A percentile compares a stretch with the other conserved stretches of the same genome.
phyloP scores from a whole-genome alignment of 2,888 invertebrate genomes.

The Liposcelis brunnea region DNA sequence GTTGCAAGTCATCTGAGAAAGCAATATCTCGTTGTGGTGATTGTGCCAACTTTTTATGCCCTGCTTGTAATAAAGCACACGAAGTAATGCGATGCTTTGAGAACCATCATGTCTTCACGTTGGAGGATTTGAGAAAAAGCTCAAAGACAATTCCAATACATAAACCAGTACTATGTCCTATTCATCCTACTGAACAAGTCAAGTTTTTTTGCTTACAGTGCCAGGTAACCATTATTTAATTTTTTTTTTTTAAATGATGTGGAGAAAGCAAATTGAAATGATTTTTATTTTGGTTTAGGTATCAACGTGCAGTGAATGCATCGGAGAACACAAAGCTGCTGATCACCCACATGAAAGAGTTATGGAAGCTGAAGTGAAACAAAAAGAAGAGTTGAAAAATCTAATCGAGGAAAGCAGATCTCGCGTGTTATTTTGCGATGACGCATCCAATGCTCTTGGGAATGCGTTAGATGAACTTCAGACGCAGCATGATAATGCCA shows the following conservation, averaged over 20 bases:
- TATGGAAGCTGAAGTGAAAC: conserved; percentile 57
- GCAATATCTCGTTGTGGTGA: conserved; percentile 89
- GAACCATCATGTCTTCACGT: conserved; percentile 76
- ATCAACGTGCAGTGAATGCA: conserved; percentile 75
- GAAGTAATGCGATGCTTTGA: conserved; percentile 90
- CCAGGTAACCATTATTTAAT: conserved; percentile 27
- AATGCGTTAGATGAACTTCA: conserved; percentile 72
- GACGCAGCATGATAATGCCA: conserved; percentile 70
- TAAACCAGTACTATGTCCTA: conserved; percentile 70
- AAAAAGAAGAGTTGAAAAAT: conserved; percentile 57
- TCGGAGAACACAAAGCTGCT: conserved; percentile 64
- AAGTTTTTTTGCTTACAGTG: conserved; percentile 81
- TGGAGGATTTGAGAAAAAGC: conserved; percentile 49
- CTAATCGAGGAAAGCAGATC: conserved; percentile 58
- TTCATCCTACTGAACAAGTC: conserved; percentile 66
- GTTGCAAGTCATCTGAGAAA: conserved; percentile 88
- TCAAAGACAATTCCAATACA: conserved; percentile 65
- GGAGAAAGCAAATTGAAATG: neutral
- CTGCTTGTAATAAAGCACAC: conserved; percentile 88
- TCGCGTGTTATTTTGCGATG: conserved; percentile 58
- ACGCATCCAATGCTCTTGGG: conserved; percentile 55
- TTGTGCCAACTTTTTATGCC: conserved; percentile 85
- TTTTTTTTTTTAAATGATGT: neutral
- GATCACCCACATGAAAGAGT: conserved; percentile 73
- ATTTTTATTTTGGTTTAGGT: conserved; percentile 32